Conservation (phyloP, 2,113 vertebrate species). For the Cyprinodon variegatus region DNA sequence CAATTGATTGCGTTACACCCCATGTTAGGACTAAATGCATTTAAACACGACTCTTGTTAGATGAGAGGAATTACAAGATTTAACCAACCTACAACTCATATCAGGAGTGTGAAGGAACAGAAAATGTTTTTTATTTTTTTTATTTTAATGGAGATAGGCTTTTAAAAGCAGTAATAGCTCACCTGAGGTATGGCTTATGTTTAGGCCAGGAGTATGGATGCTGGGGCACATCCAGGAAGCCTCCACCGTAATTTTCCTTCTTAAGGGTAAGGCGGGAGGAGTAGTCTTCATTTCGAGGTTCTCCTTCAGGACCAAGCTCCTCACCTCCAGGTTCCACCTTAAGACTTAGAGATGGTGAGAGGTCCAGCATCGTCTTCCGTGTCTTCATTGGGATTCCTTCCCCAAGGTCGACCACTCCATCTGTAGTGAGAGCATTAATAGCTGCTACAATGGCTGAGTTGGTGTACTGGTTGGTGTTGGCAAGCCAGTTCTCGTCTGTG, state of each 20-base stretch:
- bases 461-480: slow-evolving; percentile 93
- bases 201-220: slow-evolving; percentile 91
- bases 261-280: slow-evolving; percentile 88
- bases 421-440: slow-evolving; percentile 96
- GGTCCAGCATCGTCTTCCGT: slow-evolving; percentile 88
- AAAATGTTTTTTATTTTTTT: not conserved
- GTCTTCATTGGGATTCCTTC: slow-evolving; percentile 93
- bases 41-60: not conserved
- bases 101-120: not conserved
- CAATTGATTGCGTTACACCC: not conserved
- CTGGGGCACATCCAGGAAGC: slow-evolving; percentile 93
- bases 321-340: slow-evolving; percentile 90
- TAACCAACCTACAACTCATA: not conserved
- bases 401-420: slow-evolving; percentile 87
- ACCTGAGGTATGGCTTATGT: slow-evolving; percentile 95
- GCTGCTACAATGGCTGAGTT: slow-evolving; percentile 95
- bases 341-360: slow-evolving; percentile 84
- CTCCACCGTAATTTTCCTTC: slow-evolving; percentile 91
- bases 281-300: slow-evolving; percentile 87
- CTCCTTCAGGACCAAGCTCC: slow-evolving; percentile 81
- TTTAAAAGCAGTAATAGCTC: slow-evolving; percentile 18
- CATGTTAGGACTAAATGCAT: not conserved
- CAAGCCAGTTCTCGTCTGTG: slow-evolving; percentile 90
- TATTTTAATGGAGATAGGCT: not conserved
- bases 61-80: not conserved